These are phyloP conservation scores for Sakesphorus luctuosus DNA, from an alignment of 2,113 vertebrate species.

Conservation along the genomic window DNA sequence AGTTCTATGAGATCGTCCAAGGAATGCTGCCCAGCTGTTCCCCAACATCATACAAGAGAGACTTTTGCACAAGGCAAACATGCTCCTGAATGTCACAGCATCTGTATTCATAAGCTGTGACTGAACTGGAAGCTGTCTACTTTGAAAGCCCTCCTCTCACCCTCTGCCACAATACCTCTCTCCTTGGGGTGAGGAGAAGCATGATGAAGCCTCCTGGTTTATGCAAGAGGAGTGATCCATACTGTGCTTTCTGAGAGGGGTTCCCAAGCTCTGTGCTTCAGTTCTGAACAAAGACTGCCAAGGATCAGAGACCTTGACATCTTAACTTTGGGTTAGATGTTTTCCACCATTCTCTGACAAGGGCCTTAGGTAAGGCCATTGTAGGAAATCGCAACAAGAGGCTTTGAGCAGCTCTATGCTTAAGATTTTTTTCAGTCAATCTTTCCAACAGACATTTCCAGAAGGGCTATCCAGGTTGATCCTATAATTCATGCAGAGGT, in stretches of 20 bases:
- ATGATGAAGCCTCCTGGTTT: neutral
- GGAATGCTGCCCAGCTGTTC: neutral
- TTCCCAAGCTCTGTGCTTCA: neutral
- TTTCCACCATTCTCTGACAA: neutral
- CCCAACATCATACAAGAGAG: neutral
- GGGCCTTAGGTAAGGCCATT: neutral
- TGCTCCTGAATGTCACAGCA: neutral
- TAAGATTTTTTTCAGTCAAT: neutral
- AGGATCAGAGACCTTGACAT: neutral
- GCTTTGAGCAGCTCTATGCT: neutral
- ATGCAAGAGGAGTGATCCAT: neutral
- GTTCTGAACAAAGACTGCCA: neutral
- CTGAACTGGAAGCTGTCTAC: neutral
- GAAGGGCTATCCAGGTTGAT: neutral
- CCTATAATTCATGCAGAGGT: neutral
- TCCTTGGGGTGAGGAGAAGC: neutral
- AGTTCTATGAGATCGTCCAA: neutral
- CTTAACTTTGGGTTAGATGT: neutral
- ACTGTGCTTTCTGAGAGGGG: neutral
- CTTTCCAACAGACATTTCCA: neutral
- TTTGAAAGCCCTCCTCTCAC: neutral
- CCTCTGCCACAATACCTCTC: neutral
- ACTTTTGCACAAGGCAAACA: neutral
- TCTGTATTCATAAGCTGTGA: neutral
- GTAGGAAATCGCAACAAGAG: neutral